A percentile compares a stretch with the other conserved stretches of the same genome.
Conservation (phyloP, 37 sponge, comb jelly and placozoan genomes). For the Axinella damicornis region DNA sequence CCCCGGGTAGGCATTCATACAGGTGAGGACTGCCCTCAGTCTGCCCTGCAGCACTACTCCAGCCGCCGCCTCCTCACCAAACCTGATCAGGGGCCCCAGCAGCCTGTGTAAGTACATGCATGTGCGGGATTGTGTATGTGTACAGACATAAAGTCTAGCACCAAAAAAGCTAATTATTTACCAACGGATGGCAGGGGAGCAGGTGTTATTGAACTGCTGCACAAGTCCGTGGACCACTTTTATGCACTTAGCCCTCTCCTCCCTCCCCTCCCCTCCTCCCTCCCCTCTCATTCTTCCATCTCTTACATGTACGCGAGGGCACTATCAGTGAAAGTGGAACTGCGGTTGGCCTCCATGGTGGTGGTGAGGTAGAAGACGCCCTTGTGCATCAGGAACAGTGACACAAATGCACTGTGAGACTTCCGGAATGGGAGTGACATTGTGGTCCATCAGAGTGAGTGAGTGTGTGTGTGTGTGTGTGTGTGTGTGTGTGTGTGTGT, state of each 20-base stretch:
- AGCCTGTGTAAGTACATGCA: conserved; percentile 26
- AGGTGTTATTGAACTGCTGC: too few species aligned
- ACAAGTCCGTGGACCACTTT: too few species aligned
- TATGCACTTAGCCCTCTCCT: too few species aligned
- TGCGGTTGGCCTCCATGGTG: conserved; percentile 14
- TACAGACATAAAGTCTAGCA: too few species aligned
- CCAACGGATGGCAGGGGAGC: too few species aligned
- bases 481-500: too few species aligned
- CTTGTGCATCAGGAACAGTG: conserved; percentile 18
- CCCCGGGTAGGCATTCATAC: not conserved
- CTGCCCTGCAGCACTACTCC: conserved; percentile 66
- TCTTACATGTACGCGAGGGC: conserved; percentile 14
- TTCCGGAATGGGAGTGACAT: not conserved
- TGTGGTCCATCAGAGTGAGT: conserved; percentile 11
- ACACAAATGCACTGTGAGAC: not conserved
- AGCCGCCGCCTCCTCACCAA: conserved; percentile 43
- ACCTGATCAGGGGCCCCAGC: conserved; percentile 24
- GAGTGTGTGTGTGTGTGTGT: not conserved
- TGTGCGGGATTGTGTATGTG: not conserved
- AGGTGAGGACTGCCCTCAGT: conserved; percentile 29
- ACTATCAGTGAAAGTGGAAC: conserved; percentile 15
- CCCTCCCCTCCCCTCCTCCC: too few species aligned
- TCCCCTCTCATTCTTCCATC: too few species aligned
- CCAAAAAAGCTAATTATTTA: too few species aligned
- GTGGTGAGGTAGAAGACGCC: conserved; percentile 39